Conservation (phyloP, 2,797 vertebrate genomes). For the Argya squamiceps region DNA sequence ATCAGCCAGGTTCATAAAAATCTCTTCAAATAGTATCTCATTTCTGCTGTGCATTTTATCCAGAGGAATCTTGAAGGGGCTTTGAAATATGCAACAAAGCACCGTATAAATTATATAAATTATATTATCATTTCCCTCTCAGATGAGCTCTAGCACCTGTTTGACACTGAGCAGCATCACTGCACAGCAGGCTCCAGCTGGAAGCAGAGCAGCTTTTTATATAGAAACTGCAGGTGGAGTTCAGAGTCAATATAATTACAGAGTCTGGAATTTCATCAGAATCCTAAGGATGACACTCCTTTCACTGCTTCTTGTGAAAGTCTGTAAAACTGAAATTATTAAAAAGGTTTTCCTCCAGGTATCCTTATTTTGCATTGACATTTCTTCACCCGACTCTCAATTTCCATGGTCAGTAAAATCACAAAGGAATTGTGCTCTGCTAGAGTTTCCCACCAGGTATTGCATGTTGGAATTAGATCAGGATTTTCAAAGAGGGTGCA, state of each 20-base stretch:
- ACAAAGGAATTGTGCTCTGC: not conserved
- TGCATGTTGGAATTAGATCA: not conserved
- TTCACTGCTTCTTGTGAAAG: not conserved
- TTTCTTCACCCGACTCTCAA: not conserved
- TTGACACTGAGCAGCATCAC: not conserved
- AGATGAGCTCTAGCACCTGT: not conserved
- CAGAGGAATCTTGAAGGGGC: not conserved
- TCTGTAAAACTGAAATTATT: not conserved
- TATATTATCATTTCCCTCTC: not conserved
- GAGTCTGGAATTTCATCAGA: not conserved
- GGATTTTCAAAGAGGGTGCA: not conserved
- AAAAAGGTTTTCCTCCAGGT: not conserved
- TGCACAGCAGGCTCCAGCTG: not conserved
- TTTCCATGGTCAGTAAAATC: not conserved
- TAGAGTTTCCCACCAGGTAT: not conserved
- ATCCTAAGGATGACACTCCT: not conserved
- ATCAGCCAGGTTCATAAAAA: not conserved
- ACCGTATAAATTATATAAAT: not conserved
- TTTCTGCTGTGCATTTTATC: not conserved
- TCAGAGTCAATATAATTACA: conserved; percentile 3
- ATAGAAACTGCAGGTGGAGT: not conserved
- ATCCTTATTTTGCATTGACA: not conserved
- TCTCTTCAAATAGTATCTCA: not conserved
- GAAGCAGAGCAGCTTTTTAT: not conserved
- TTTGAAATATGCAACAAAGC: not conserved